Percentiles rank a stretch among this genome's conserved stretches.
Conservation (phyloP, 2,797 vertebrate genomes). For the Pelochelys cantorii region DNA sequence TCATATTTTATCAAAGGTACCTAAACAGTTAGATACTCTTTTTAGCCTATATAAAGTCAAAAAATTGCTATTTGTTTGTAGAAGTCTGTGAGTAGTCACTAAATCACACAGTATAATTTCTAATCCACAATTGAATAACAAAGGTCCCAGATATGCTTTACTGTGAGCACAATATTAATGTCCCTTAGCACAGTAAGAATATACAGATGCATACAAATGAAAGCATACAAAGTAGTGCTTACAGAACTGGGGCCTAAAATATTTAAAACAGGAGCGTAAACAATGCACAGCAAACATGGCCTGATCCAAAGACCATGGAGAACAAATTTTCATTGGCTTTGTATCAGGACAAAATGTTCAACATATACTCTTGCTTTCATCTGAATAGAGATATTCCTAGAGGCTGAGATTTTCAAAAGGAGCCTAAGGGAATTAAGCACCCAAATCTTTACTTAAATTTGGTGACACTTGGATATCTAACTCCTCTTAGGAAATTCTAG, state of each 20-base stretch:
- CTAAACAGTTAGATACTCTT: slow-evolving; percentile 47
- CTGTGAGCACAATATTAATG: neutral
- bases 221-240: slow-evolving; percentile 3
- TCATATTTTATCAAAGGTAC: slow-evolving; percentile 50
- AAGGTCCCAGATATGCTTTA: slow-evolving; percentile 53
- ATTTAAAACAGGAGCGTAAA: neutral
- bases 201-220: neutral
- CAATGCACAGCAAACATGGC: slow-evolving; percentile 2
- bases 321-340: neutral
- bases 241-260: neutral
- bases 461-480: slow-evolving; percentile 1
- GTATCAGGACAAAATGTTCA: neutral
- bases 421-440: neutral
- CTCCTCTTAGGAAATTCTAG: neutral
- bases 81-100: slow-evolving; percentile 32
- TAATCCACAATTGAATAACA: slow-evolving; percentile 19
- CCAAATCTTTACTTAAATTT: neutral
- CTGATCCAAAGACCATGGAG: neutral
- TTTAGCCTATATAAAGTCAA: slow-evolving; percentile 40
- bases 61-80: slow-evolving; percentile 59
- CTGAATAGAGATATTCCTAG: neutral
- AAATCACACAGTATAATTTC: slow-evolving; percentile 61
- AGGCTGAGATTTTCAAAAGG: neutral
- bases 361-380: neutral
- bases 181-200: slow-evolving; percentile 3